Percentiles rank a stretch among this genome's conserved stretches.
These are phyloP conservation scores for Epinephelus cyanopodus DNA, from an alignment of 2,113 vertebrate genomes.

Conservation along the genomic window DNA sequence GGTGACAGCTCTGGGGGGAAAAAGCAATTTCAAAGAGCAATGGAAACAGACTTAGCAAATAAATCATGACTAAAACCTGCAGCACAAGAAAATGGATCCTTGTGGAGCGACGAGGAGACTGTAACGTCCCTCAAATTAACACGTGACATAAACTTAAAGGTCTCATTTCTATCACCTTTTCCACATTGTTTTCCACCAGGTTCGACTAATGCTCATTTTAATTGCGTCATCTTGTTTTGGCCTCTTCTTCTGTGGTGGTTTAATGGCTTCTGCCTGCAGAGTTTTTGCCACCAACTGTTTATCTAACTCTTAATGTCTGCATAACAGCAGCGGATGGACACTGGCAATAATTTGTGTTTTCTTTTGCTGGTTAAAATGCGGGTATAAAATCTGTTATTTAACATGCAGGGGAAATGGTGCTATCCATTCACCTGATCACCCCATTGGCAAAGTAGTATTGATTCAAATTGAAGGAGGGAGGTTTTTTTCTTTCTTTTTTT, in stretches of 20 bases:
- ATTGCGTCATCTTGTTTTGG: background rate
- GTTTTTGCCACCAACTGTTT: background rate
- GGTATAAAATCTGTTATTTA: background rate
- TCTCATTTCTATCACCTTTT: background rate
- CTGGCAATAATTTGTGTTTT: background rate
- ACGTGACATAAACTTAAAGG: background rate
- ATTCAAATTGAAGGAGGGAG: background rate
- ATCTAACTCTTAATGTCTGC: background rate
- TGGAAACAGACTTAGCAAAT: background rate
- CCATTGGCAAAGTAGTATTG: background rate
- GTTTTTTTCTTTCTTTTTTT: background rate
- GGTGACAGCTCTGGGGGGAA: slow-evolving; percentile 31
- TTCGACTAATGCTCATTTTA: background rate
- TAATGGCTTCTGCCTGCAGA: background rate
- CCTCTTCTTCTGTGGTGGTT: background rate
- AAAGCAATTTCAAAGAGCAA: slow-evolving; percentile 18
- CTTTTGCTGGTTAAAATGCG: background rate
- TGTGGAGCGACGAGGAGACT: background rate
- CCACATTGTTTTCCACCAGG: background rate
- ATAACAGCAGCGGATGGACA: background rate
- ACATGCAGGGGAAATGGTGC: background rate
- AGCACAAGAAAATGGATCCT: background rate
- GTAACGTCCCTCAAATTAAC: background rate
- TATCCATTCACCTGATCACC: background rate
- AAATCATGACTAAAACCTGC: background rate